Conservation (phyloP, 2,113 vertebrate genomes). For the Prietella phreatophila region DNA sequence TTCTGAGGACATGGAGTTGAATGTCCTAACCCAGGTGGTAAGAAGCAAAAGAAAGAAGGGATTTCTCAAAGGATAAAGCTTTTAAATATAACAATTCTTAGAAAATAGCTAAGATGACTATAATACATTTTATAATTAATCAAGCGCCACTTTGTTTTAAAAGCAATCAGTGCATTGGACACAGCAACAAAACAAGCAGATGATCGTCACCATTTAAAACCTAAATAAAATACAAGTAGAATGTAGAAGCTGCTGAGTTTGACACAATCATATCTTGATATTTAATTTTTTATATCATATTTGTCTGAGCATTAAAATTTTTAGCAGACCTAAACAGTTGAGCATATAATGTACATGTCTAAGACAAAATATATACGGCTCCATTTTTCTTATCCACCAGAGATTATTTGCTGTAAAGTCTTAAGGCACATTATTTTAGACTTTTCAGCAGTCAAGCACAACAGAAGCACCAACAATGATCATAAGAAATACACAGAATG, state of each 20-base stretch:
- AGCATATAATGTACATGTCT: background rate
- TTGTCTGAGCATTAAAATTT: background rate
- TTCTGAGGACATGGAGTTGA: conserved; percentile 35
- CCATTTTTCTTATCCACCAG: background rate
- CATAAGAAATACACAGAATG: background rate
- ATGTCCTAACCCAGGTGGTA: conserved; percentile 23
- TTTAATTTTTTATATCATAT: background rate
- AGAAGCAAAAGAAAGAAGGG: background rate
- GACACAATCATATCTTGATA: background rate
- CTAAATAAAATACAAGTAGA: too few species aligned
- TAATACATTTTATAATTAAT: conserved; percentile 6
- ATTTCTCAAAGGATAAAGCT: background rate
- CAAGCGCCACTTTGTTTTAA: background rate
- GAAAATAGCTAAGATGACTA: background rate
- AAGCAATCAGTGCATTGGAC: background rate
- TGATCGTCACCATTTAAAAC: background rate
- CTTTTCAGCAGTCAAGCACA: background rate
- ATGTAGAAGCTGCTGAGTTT: background rate
- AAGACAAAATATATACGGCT: background rate
- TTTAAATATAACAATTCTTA: background rate
- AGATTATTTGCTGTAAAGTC: background rate
- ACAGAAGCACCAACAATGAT: background rate
- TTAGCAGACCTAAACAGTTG: background rate
- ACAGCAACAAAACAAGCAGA: background rate
- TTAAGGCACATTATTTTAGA: background rate